Evolutionary conservation across 2,888 invertebrate species (phyloP).

Genomic region (Tetropium fuscum): DNA sequence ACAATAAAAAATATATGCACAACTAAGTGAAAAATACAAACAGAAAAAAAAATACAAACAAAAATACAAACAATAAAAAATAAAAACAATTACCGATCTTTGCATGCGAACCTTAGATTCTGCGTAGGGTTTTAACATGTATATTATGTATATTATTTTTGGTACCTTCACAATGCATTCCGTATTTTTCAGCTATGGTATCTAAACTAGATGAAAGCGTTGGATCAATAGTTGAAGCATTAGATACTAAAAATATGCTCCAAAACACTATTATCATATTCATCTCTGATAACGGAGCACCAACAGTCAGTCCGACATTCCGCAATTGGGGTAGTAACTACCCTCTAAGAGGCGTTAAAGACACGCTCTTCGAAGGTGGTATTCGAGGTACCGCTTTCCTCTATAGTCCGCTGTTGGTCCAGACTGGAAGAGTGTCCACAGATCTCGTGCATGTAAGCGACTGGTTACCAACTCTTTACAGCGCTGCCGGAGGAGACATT

Average conservation of each 20-base stretch:
- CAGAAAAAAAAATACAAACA: too few species aligned
- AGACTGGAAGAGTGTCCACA: constrained; percentile 73
- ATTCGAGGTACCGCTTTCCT: constrained; percentile 83
- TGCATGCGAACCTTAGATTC: too few species aligned
- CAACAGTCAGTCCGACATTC: constrained; percentile 80
- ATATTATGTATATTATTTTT: too few species aligned
- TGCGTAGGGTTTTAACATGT: too few species aligned
- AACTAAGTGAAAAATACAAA: too few species aligned
- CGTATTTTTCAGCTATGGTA: constrained; percentile 75
- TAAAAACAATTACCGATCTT: too few species aligned
- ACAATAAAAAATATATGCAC: too few species aligned
- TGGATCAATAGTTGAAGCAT: constrained; percentile 79
- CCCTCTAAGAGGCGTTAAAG: constrained; percentile 87
- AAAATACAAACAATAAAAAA: too few species aligned
- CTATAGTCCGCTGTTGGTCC: constrained; percentile 78
- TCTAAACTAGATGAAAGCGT: constrained; percentile 91
- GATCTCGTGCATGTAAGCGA: constrained; percentile 86
- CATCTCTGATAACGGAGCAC: constrained; percentile 91
- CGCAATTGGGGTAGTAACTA: constrained; percentile 87
- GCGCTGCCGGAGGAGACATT: constrained; percentile 58
- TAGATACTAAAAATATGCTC: constrained; percentile 76
- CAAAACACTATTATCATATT: constrained; percentile 88
- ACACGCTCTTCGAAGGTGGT: constrained; percentile 95
- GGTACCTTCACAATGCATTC: neutral
- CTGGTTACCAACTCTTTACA: constrained; percentile 84